Conservation (phyloP, 2,797 vertebrate genomes). For the Lutra lutra region DNA sequence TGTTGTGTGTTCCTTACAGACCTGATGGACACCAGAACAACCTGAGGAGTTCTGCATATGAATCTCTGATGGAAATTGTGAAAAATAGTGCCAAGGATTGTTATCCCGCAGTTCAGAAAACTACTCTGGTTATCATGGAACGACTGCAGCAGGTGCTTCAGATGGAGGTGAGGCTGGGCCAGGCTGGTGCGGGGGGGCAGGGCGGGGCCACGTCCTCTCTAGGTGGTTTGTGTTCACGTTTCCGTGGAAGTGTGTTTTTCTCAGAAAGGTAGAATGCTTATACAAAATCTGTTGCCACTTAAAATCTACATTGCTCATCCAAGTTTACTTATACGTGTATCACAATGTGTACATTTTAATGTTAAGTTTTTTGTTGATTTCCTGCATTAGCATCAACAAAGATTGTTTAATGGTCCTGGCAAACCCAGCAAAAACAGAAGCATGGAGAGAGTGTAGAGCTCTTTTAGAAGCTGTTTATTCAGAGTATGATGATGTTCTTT, state of each 20-base stretch:
- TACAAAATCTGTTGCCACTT: not conserved
- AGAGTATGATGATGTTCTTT: conserved; percentile 31
- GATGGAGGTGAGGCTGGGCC: conserved; percentile 93
- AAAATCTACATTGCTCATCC: not conserved
- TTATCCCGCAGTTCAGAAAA: conserved; percentile 99
- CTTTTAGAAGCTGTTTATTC: not conserved
- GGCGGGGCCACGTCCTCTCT: not conserved
- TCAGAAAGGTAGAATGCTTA: not conserved
- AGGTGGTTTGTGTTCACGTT: not conserved
- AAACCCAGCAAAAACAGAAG: not conserved
- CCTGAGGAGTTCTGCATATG: conserved; percentile 96
- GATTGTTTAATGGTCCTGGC: not conserved
- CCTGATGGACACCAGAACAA: conserved; percentile 99
- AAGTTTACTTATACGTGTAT: not conserved
- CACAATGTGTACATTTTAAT: accelerated
- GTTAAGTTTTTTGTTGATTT: not conserved
- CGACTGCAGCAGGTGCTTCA: conserved; percentile 98
- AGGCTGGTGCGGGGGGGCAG: not conserved
- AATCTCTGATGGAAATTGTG: conserved; percentile 99
- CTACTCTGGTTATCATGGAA: conserved; percentile 99
- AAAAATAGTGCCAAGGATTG: conserved; percentile 99
- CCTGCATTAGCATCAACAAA: not conserved
- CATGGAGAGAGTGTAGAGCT: not conserved
- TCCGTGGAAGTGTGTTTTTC: not conserved
- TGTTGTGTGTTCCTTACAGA: conserved; percentile 82